These are phyloP conservation scores for Branchipolynoe longqiensis DNA, from an alignment of 2,888 invertebrate species.

Conservation along the genomic window DNA sequence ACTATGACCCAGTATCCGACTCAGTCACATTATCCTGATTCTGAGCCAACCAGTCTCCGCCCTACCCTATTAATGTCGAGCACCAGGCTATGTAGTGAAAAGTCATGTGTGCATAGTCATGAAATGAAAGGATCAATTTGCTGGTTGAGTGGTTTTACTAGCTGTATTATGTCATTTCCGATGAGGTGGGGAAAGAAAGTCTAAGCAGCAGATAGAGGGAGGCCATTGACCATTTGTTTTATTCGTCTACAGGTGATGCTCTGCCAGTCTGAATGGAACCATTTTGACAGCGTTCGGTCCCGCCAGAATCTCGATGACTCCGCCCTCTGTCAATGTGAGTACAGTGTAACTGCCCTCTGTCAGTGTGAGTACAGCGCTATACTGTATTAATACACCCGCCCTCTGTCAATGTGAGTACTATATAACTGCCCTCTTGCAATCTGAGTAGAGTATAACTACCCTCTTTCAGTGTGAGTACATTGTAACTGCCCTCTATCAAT, in stretches of 20 bases:
- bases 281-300: constrained; percentile 28
- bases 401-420: constrained; percentile 27
- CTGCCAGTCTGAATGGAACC: background rate
- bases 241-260: constrained; percentile 3
- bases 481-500: background rate
- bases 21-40: no score
- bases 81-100: background rate
- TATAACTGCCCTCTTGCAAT: background rate
- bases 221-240: background rate
- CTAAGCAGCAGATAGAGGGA: background rate
- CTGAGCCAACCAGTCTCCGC: no score
- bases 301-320: constrained; percentile 22
- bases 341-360: background rate
- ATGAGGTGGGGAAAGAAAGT: background rate
- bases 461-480: constrained; percentile 17
- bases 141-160: background rate
- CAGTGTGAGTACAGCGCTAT: no score
- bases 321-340: constrained; percentile 35
- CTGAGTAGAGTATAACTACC: no score
- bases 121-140: background rate
- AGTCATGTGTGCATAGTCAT: background rate
- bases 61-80: no score
- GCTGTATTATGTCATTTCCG: background rate
- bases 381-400: no score
- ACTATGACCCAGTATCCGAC: no score